A percentile compares a stretch with the other conserved stretches of the same genome.
Evolutionary conservation across 2,797 vertebrate genomes (phyloP).

Genomic region (Parauchenoglanis punctatus): DNA sequence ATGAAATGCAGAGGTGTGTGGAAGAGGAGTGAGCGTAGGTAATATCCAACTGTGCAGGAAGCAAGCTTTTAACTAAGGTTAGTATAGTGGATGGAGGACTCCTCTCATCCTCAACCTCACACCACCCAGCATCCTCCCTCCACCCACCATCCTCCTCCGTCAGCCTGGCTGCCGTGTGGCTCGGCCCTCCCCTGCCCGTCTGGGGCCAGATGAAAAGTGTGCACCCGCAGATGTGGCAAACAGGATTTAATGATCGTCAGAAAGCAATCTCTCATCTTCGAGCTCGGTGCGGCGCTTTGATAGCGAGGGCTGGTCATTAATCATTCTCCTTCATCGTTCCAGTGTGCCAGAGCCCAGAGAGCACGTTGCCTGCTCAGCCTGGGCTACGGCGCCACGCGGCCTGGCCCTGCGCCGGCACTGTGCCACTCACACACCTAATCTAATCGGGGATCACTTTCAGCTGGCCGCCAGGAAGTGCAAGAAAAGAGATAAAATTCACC

Average conservation of each 20-base stretch:
- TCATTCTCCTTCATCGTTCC: constrained; percentile 64
- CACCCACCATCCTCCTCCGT: constrained; percentile 49
- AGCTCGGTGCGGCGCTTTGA: constrained; percentile 61
- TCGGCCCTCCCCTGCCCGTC: constrained; percentile 49
- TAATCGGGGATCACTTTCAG: constrained; percentile 60
- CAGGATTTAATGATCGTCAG: constrained; percentile 68
- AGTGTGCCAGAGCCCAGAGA: constrained; percentile 51
- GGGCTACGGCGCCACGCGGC: constrained; percentile 47
- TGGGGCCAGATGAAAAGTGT: constrained; percentile 62
- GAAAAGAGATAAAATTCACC: constrained; percentile 59
- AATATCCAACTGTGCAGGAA: constrained; percentile 39
- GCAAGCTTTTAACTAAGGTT: constrained; percentile 44
- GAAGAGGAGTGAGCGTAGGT: background rate
- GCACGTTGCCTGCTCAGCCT: constrained; percentile 36
- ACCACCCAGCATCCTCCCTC: constrained; percentile 43
- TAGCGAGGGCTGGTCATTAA: constrained; percentile 62
- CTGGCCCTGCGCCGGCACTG: constrained; percentile 47
- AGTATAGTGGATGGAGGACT: constrained; percentile 22
- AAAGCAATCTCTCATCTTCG: constrained; percentile 66
- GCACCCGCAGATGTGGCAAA: constrained; percentile 62
- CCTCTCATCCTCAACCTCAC: constrained; percentile 45
- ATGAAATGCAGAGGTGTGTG: constrained; percentile 17
- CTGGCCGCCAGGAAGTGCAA: constrained; percentile 53
- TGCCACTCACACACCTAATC: constrained; percentile 57
- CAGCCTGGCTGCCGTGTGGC: constrained; percentile 26